Evolutionary conservation across 2,113 vertebrate genomes (phyloP).

Genomic region (Probosciger aterrimus): DNA sequence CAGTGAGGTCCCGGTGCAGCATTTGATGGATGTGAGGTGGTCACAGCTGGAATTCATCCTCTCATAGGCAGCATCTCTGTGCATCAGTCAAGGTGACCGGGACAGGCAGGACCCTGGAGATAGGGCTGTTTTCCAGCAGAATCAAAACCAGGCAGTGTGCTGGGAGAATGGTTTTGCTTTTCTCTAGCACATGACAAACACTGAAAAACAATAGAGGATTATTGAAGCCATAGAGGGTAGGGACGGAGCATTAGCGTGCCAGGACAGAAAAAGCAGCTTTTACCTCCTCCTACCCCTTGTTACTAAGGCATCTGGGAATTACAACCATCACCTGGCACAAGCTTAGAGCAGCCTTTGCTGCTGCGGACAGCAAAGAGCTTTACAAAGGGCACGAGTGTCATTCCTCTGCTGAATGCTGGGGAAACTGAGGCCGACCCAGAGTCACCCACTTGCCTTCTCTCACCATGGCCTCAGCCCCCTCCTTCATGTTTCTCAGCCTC

Average conservation of each 20-base stretch:
- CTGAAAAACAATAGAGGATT: not conserved
- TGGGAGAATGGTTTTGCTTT: not conserved
- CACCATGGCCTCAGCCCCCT: rapidly evolving
- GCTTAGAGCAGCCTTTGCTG: not conserved
- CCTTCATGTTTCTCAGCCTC: not conserved
- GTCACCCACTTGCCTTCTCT: rapidly evolving
- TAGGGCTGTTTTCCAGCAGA: not conserved
- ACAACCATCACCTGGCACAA: not conserved
- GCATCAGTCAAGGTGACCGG: rapidly evolving
- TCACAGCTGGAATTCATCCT: not conserved
- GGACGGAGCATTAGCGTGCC: not conserved
- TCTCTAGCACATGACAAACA: not conserved
- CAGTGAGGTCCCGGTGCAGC: not conserved
- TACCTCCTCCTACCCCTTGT: not conserved
- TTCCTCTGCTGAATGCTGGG: not conserved
- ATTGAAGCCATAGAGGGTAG: not conserved
- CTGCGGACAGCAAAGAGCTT: rapidly evolving
- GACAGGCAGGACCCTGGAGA: not conserved
- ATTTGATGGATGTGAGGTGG: not conserved
- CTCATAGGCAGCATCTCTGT: rapidly evolving
- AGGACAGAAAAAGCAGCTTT: not conserved
- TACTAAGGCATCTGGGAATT: not conserved
- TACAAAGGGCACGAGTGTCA: rapidly evolving
- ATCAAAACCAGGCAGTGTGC: not conserved
- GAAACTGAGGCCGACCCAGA: not conserved